These are phyloP conservation scores for Epirrita christyi DNA, from an alignment of 2,888 invertebrate genomes.

Conservation along the genomic window DNA sequence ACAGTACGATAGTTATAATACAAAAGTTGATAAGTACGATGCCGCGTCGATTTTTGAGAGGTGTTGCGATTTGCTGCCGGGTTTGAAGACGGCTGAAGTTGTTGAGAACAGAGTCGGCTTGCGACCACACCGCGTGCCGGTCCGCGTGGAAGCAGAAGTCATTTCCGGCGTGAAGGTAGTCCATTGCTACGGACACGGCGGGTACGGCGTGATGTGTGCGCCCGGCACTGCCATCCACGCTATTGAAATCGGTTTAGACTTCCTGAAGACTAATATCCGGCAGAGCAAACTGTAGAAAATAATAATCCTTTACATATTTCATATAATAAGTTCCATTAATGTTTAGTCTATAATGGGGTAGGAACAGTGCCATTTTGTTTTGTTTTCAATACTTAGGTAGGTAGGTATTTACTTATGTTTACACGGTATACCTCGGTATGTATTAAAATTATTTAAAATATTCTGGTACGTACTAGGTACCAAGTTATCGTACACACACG, in stretches of 20 bases:
- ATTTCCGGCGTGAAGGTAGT: constrained; percentile 85
- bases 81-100: constrained; percentile 83
- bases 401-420: no score
- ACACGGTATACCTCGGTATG: no score
- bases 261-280: constrained; percentile 60
- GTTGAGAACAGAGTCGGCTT: constrained; percentile 90
- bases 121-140: constrained; percentile 90
- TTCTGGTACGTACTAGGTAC: no score
- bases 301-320: no score
- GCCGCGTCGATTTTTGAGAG: constrained; percentile 90
- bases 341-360: no score
- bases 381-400: no score
- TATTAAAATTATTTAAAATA: no score
- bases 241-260: constrained; percentile 87
- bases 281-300: constrained; percentile 63
- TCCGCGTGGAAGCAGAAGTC: constrained; percentile 89
- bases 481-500: no score
- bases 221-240: constrained; percentile 94
- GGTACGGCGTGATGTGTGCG: constrained; percentile 95
- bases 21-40: constrained; percentile 88
- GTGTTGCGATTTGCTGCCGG: constrained; percentile 91
- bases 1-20: constrained; percentile 91
- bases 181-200: constrained; percentile 98
- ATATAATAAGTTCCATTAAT: no score
- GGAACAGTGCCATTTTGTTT: no score